Evolutionary conservation across 2,113 vertebrate genomes (phyloP), one percentile per base, ranked within the genome.

Genomic region (Pleuronectes platessa): DNA sequence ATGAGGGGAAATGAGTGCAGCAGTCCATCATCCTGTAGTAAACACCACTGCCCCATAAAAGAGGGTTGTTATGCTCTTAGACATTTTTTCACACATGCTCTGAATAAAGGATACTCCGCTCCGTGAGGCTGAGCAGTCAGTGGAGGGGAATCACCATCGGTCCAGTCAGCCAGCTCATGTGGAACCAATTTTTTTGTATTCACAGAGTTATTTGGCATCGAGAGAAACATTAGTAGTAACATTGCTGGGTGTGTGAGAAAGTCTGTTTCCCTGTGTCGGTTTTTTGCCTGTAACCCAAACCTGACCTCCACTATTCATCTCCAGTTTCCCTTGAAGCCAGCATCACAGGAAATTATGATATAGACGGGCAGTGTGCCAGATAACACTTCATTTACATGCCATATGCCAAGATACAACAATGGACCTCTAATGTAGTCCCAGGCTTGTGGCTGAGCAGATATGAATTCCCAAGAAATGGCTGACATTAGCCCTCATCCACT

Each of bases 11-110:
- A 13, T 42, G 40, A 13, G 40, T 42, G 40, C 12, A 70, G 66
- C 54, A 62, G 59, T 79, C 71, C 61, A 24, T 84, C 81, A 77
- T n/a, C 73, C 27, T 45, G 62, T 51, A 59, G 64, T 63, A 79
- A 89, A 68, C 82, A 89, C 71, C 61, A 23, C 47, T 66, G 42
- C 42, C 20, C 45, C 70, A 42, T 20, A 68, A 21, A 31, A 51
- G 0, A n/a, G 49, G 60, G 11, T 27, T 49, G 47, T 74, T 65
- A 55, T 76, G 70, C 35, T 77, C 37, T 66, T 23, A 17, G 6
- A 5, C 47, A 61, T 54, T 1, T 54, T 21, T n/a, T 13, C 7
- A 2, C 12, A 27, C 47, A 51, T 51, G 47, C 47, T 51, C 47
- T 51, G 47, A 51, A 51, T 51, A 17, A 51, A 42, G n/a, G 18